Evolutionary conservation across 2,797 vertebrate genomes (phyloP), one percentile per base, ranked within the genome.

Genomic region (Sebastes baramenuke): DNA sequence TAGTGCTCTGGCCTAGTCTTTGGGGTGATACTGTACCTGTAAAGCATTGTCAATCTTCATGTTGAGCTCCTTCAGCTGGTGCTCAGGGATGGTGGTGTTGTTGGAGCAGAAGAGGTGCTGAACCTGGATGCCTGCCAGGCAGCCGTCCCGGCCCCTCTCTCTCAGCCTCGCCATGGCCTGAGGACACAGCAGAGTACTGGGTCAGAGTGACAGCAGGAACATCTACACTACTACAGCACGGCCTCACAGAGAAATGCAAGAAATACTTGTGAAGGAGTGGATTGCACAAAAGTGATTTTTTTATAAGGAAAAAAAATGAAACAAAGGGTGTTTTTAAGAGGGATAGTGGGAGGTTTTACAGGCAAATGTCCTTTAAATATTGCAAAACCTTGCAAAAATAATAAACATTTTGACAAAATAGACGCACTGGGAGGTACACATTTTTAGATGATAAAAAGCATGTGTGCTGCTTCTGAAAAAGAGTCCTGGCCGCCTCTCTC

Each of bases 81-180:
- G 98, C 87, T 99, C 99, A 30, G 98, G 98, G 88, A 99, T 98
- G 75, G 96, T 96, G 81, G 97, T 96, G 87, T 95, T 98, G 90
- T 99, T 98, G 22, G 98, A 98, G 93, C 99, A 99, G 95, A 99
- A 99, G 87, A 99, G 98, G 75, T 99, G 98, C 86, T 99, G 99
- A 84, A 99, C 98, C 95, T 99, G 98, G 87, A 99, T 96, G 82
- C 99, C 99, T 72, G 98, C 97, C 95, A 99, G 94, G 91, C 97
- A 96, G 82, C 98, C 96, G 55, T 99, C 99, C 52, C 96, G 96
- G 67, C 96, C 98, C 87, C 97, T 94, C 89, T 99, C 99, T 87
- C 99, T 96, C 69, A 99, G 95, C 86, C 97, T 96, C 6, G 96
- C 95, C 3, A 97, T 99, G 10, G 97, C 97, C 99, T 99, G 93